Base-by-base conservation (phyloP, 2,113 vertebrate species). In the Elachura formosa region DNA sequence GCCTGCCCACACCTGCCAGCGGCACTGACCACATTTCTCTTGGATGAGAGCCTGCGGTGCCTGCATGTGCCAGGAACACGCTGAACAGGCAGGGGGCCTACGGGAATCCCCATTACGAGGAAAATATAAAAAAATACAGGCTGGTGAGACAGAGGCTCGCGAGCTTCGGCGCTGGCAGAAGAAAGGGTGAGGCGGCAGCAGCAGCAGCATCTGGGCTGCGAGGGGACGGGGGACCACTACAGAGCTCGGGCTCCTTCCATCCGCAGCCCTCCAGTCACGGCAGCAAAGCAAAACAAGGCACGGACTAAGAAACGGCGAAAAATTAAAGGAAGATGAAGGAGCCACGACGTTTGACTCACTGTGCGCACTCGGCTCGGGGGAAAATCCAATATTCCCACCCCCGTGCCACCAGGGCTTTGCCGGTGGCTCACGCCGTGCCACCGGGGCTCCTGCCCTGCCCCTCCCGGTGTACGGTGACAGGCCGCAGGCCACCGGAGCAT, bases 61-160 rank as follows among this genome's bases (percentile, higher is more conserved):
- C 46, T 0, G 5, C 0, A 1, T 31, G 7, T 52, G 43, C 43
- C 1, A 1, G 28, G 23, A 2, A 1, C 17, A 18, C 25, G 45
- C 45, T 48, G 26, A 79, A 40, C 19, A 11, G 22, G 21, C 18
- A 58, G 18, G 25, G 51, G n/a, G 34, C 33, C 40, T 23, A 24
- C 0, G 1, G 34, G 22, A 41, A 31, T 41, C 22, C 59, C 34
- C 54, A 74, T 48, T 31, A 28, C 3, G 10, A 61, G 19, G 26
- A 36, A 85, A 85, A 46, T 11, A 36, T 41, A 21, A 17, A 67
- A 81, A 52, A 54, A 31, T 14, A 23, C 5, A 67, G n/a, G 15
- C 45, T 48, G 31, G 25, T 1, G 22, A 75, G 29, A 29, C 21
- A 58, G 58, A 72, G 22, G 14, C 38, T n/a, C 17, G 8, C 1